Evolutionary conservation across 2,113 vertebrate genomes (phyloP).

Genomic region (Triplophysa rosa): DNA sequence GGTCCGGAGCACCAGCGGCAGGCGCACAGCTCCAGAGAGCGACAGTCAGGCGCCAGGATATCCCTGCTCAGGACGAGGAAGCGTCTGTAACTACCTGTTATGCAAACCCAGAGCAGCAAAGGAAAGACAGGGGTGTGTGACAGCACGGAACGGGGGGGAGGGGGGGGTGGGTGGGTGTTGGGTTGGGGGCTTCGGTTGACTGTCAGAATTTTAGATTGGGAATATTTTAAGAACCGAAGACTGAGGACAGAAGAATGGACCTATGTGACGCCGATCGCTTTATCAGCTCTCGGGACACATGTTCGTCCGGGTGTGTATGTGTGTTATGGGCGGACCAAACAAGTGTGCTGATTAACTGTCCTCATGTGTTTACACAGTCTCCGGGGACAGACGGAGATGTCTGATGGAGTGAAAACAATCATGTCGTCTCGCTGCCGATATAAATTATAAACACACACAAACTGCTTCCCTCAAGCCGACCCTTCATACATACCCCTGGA

Average conservation of each 20-base stretch:
- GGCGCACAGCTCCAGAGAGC: slow-evolving; percentile 75
- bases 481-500: not conserved
- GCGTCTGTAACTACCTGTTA: slow-evolving; percentile 99
- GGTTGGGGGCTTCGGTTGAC: too few species aligned
- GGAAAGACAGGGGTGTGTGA: slow-evolving; percentile 69
- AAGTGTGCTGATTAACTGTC: slow-evolving; percentile 62
- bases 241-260: not conserved
- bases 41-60: slow-evolving; percentile 99
- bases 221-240: slow-evolving; percentile 30
- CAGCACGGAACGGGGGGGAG: slow-evolving; percentile 43
- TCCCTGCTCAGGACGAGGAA: slow-evolving; percentile 98
- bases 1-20: slow-evolving; percentile 76
- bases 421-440: slow-evolving; percentile 44
- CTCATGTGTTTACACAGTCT: slow-evolving; percentile 62
- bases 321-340: slow-evolving; percentile 59
- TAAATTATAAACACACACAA: slow-evolving; percentile 42
- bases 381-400: slow-evolving; percentile 47
- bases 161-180: too few species aligned
- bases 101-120: slow-evolving; percentile 79
- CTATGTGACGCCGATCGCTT: not conserved
- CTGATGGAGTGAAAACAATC: slow-evolving; percentile 41
- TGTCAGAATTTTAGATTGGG: slow-evolving; percentile 69
- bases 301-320: slow-evolving; percentile 56
- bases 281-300: slow-evolving; percentile 16
- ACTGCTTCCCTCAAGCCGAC: slow-evolving; percentile 30